Evolutionary conservation across 2,797 vertebrate species (phyloP).

Genomic region (Alfaro cultratus): DNA sequence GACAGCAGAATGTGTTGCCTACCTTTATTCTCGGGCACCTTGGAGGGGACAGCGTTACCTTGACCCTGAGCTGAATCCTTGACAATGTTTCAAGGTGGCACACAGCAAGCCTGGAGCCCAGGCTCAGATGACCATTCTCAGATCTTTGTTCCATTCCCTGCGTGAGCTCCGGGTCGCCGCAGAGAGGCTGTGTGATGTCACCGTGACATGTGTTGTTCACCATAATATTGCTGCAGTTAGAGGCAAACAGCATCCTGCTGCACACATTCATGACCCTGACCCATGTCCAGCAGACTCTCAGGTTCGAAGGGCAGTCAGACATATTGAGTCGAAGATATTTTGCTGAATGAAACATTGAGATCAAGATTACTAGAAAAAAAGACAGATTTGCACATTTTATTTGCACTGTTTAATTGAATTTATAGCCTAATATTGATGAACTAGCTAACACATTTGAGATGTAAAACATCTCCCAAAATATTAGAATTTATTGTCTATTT

Average conservation of each 20-base stretch:
- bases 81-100: neutral
- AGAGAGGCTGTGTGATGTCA: conserved; percentile 10
- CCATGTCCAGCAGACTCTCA: neutral
- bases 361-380: neutral
- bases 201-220: conserved; percentile 17
- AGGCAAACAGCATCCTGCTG: conserved; percentile 1
- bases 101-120: neutral
- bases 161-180: neutral
- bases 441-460: neutral
- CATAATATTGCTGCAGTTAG: conserved; percentile 8
- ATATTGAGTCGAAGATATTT: neutral
- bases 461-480: neutral
- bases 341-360: neutral
- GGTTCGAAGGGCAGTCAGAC: neutral
- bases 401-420: neutral
- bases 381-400: neutral
- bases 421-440: neutral
- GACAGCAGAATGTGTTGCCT: neutral
- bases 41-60: neutral
- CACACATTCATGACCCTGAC: neutral
- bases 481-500: neutral
- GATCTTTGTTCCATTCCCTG: neutral
- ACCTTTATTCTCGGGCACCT: neutral
- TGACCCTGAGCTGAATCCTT: neutral
- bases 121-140: neutral